Base-by-base conservation (phyloP, 1,140 invertebrate species). In the Adoxophyes honmai region DNA sequence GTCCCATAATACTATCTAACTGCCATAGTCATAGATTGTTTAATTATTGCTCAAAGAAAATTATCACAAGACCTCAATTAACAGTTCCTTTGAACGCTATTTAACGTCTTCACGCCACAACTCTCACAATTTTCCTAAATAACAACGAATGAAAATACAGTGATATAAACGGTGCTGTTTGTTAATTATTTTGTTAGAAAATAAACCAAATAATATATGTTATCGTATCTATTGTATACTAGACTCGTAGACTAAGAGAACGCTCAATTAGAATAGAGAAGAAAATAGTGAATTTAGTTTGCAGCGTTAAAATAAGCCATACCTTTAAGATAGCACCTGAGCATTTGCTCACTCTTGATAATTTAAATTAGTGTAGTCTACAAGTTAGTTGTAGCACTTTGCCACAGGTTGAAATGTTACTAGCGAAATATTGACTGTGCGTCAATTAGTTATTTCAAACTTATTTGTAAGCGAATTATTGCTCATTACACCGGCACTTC, bases 151-250 rank as follows among this genome's bases (percentile, higher is more conserved):
- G 48, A 14, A 14, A 58, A 67, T 52, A 70, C 66, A 76, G 76
- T 83, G 76, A 81, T 76, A 79, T 62, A 55, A 73, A 68, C 16
- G 80, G 78, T 83, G 80, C 78, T 81, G 71, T 73, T 69, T 70
- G 56, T 61, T 66, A 66, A 61, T 70, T 67, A 68, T 64, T 62
- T 67, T 70, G 78, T 66, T 73, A 76, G 68, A 70, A 68, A 73
- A 75, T 73, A 71, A 81, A 78, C 81, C 81, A 84, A 84, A 82
- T 76, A 52, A 34, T n/a, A 78, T 73, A 71, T 75, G 62, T 68
- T 80, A 67, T 70, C 67, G 58, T 68, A 52, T 63, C 66, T 51
- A 44, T 66, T 71, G 54, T 18, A 38, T 52, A 54, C 28, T 61
- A 51, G 60, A 38, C 8, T 52, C 59, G 39, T 79, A 80, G 68